Base-by-base conservation (phyloP, 2,797 vertebrate genomes). In the Urocyon cinereoargenteus region DNA sequence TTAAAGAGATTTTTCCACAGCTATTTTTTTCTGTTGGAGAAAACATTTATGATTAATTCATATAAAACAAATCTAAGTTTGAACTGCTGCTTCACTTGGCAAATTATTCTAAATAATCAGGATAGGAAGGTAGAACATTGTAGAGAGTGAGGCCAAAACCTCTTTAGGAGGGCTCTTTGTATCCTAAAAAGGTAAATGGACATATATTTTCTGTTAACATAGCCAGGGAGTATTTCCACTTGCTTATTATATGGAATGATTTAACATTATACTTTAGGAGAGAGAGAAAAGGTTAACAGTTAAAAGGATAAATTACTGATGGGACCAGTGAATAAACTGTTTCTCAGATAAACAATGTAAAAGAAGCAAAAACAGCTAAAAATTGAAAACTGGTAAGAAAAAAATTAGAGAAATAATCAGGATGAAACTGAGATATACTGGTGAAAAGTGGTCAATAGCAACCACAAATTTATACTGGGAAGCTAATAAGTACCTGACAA, bases 151-250 rank as follows among this genome's bases (percentile, higher is more conserved):
- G 26, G 40, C 36, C 49, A 88, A 91, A 87, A 61, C 84, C 61
- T 95, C 84, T 45, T 45, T 45, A 45, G 7, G 90, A 94, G 16
- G 72, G 22, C 28, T 83, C 61, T 68, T 21, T 92, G 82, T 79
- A 53, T 83, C 14, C 51, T 78, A 62, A 89, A 90, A 83, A 78
- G 57, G 86, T 77, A 96, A 91, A 53, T 31, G 24, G 26, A 6
- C 86, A 96, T 24, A 40, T 79, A 85, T 81, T 94, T 94, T 97
- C 81, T 62, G 77, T 79, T 90, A 91, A 97, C 53, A 94, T 90
- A 81, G 31, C 22, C 57, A 87, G 21, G 55, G 26, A 79, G n/a
- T 78, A 77, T 90, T 49, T 45, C 53, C n/a, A 70, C 12, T 18
- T 61, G 40, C 24, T 88, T 79, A 83, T 79, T 70, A 36, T 49